Evolutionary conservation across 2,113 vertebrate species (phyloP), one percentile per base, ranked within the genome.

Genomic region (Albula goreensis): DNA sequence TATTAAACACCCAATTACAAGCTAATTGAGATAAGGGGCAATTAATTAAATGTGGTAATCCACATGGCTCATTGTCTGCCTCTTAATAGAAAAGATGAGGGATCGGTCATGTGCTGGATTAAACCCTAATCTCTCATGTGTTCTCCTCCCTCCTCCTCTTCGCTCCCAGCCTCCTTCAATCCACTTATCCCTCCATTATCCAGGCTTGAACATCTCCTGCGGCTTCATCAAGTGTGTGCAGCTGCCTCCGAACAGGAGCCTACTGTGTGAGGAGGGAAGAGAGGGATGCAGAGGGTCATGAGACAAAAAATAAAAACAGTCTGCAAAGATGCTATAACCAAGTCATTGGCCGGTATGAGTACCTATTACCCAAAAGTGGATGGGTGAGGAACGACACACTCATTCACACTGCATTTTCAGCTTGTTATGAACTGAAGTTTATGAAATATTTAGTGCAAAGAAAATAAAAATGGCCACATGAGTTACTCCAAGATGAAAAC

Each of bases 61-160:
- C 88, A 63, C 66, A 87, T 53, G 9, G 85, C 86, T 52, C 91
- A 90, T 90, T 84, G 90, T 91, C 88, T 91, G 90, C 70, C 63
- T 77, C 74, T 63, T 89, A 80, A 79, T 88, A 90, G 31, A 83
- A 86, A 88, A 87, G 86, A 89, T 80, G 86, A 79, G 60, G 86
- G 92, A 92, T 91, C 92, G 93, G 91, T 91, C 89, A 12, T 84
- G 88, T 82, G 63, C 86, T 85, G 92, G 94, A 95, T 95, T 95
- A 95, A 85, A 9, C 56, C 22, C 48, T 74, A 77, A 51, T 74
- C 60, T 50, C 50, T n/a, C 5, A 15, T n/a, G 8, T 52, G 84
- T 89, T 83, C 82, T 94, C 91, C 91, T 92, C 92, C 84, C 83
- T 84, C 83, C 89, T 90, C 91, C 88, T 85, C 88, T 84, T 89